Evolutionary conservation across 1,140 invertebrate genomes (phyloP), one percentile per base, ranked within the genome.

Genomic region (Ceratitis capitata): DNA sequence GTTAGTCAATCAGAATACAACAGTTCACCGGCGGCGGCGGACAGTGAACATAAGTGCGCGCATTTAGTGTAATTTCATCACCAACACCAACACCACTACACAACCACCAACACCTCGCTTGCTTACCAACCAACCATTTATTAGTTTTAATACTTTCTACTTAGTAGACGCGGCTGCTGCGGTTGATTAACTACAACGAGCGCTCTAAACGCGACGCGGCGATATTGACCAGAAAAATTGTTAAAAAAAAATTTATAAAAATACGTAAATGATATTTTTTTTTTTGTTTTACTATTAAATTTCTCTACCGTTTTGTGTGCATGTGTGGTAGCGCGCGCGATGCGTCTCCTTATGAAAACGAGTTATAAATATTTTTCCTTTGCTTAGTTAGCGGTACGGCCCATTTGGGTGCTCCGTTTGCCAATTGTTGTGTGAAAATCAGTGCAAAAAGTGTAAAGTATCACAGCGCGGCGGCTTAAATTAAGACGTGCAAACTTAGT

Each of bases 11-110:
- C 39, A 78, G 69, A 78, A 78, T 9, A 26, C 9, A 45, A 78
- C 35, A 78, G 69, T 78, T 45, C 39, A 45, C 39, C 39, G 39
- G 69, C n/a, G 69, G 69, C 39, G 69, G 69, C 69, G 69, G 39
- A 45, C 35, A 78, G 69, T 45, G 19, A 78, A 78, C 19, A 45
- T 78, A 9, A 23, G 69, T 45, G n/a, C 39, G 69, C 69, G 69
- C 69, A 78, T 78, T 78, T 45, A 42, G 39, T 78, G 64, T 5
- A 7, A 45, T 78, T 42, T 47, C 56, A 12, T 47, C 45, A 6
- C 45, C 51, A 23, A 32, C n/a, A n/a, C n/a, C n/a, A n/a, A n/a
- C n/a, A n/a, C n/a, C n/a, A n/a, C n/a, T n/a, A n/a, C n/a, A n/a
- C n/a, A n/a, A n/a, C n/a, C n/a, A n/a, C n/a, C n/a, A n/a, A n/a